Conservation (phyloP, 37 sponge, comb jelly and placozoan genomes). For the Hexactinellida sp. region DNA sequence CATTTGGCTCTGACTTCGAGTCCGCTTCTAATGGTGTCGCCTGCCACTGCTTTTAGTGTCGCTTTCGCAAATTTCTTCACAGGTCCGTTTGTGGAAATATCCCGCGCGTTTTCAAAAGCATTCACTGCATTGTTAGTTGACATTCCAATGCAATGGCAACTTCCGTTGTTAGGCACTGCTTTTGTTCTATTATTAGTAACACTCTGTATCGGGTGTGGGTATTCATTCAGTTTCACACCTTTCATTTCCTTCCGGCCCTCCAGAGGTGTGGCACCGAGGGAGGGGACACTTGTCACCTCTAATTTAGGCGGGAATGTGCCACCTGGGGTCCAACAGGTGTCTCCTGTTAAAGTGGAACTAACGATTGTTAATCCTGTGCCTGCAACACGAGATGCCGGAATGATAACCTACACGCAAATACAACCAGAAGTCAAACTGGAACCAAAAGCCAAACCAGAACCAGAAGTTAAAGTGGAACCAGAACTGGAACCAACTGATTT, state of each 20-base stretch:
- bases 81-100: background rate
- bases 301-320: background rate
- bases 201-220: background rate
- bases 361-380: no score
- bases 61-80: background rate
- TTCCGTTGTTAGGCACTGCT: background rate
- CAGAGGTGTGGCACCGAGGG: background rate
- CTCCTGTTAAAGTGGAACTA: background rate
- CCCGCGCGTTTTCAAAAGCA: background rate
- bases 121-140: background rate
- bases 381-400: no score
- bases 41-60: background rate
- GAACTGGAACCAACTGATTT: no score
- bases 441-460: no score
- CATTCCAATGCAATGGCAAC: constrained; percentile 4
- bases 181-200: background rate
- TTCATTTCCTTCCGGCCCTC: background rate
- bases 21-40: background rate
- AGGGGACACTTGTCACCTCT: background rate
- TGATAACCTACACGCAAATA: no score
- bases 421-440: no score
- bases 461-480: no score
- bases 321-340: background rate
- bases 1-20: background rate
- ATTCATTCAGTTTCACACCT: constrained; percentile 7